These are phyloP conservation scores for Ypsolopha sequella DNA, from an alignment of 2,888 invertebrate species.

Conservation along the genomic window DNA sequence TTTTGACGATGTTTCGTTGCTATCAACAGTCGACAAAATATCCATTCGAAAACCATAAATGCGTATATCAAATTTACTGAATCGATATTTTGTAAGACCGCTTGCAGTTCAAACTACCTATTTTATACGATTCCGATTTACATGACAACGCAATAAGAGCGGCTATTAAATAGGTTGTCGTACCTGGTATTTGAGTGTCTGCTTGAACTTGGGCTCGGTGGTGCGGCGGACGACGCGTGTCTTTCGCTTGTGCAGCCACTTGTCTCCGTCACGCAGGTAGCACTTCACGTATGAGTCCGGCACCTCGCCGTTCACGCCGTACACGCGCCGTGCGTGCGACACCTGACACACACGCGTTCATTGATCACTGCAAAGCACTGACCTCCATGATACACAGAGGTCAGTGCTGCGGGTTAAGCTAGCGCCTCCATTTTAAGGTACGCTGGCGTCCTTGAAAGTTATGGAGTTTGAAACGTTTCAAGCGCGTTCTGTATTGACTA, in stretches of 20 bases:
- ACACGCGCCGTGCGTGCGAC: slow-evolving; percentile 58
- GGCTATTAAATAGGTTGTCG: slow-evolving; percentile 15
- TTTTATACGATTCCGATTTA: slow-evolving; percentile 10
- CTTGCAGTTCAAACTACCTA: too few species aligned
- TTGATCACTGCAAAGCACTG: too few species aligned
- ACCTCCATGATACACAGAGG: too few species aligned
- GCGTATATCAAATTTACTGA: too few species aligned
- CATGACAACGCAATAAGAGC: slow-evolving; percentile 8
- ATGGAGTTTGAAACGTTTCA: too few species aligned
- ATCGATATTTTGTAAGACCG: too few species aligned
- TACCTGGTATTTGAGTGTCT: slow-evolving; percentile 87
- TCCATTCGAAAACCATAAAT: background rate
- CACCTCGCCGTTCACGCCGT: slow-evolving; percentile 76
- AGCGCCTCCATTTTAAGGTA: too few species aligned
- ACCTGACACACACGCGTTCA: slow-evolving; percentile 30
- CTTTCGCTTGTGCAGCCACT: slow-evolving; percentile 92
- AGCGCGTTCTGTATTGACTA: too few species aligned
- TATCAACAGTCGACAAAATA: too few species aligned
- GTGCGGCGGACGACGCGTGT: slow-evolving; percentile 87
- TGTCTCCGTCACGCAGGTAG: slow-evolving; percentile 89
- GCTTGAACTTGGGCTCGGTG: slow-evolving; percentile 87
- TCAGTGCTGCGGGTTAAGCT: too few species aligned
- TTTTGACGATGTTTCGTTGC: too few species aligned
- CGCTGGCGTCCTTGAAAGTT: too few species aligned
- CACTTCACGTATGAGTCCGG: slow-evolving; percentile 95